Evolutionary conservation across 2,888 invertebrate genomes (phyloP).

Genomic region (Isoperla grammatica): DNA sequence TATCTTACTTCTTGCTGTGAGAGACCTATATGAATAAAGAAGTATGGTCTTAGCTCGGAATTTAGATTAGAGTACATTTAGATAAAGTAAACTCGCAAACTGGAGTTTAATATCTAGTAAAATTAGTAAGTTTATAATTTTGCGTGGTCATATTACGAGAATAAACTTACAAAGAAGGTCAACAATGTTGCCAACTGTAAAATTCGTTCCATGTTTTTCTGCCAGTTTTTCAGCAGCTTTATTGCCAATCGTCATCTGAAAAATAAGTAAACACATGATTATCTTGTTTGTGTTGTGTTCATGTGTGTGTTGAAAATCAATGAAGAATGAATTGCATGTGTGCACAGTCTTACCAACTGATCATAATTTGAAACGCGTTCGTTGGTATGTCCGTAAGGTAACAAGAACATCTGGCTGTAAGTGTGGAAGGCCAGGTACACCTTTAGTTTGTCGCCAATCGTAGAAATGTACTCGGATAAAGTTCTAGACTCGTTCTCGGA

Average conservation of each 20-base stretch:
- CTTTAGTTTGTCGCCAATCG: slow-evolving; percentile 49
- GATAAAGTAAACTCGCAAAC: too few species aligned
- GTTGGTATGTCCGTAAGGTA: slow-evolving; percentile 63
- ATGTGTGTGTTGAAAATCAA: too few species aligned
- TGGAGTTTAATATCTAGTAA: too few species aligned
- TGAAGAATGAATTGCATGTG: too few species aligned
- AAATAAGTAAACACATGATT: too few species aligned
- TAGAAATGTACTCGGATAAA: slow-evolving; percentile 51
- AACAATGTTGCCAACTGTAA: slow-evolving; percentile 56
- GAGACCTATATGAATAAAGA: too few species aligned
- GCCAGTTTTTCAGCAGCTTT: slow-evolving; percentile 50
- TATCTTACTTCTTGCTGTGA: too few species aligned
- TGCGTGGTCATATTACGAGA: too few species aligned
- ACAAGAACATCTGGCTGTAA: slow-evolving; percentile 61
- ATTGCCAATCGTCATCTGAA: slow-evolving; percentile 46
- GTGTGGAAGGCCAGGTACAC: slow-evolving; percentile 70
- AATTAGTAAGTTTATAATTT: too few species aligned
- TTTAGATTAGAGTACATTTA: too few species aligned
- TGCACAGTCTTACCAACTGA: slow-evolving; percentile 52
- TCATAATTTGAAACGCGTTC: slow-evolving; percentile 53
- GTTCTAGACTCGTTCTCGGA: slow-evolving; percentile 61
- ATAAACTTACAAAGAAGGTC: slow-evolving; percentile 52
- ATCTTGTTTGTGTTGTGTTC: too few species aligned
- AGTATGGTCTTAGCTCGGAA: too few species aligned
- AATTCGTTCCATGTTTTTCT: slow-evolving; percentile 54